Evolutionary conservation across 2,797 vertebrate genomes (phyloP).

Genomic region (Pipistrellus pipistrellus): DNA sequence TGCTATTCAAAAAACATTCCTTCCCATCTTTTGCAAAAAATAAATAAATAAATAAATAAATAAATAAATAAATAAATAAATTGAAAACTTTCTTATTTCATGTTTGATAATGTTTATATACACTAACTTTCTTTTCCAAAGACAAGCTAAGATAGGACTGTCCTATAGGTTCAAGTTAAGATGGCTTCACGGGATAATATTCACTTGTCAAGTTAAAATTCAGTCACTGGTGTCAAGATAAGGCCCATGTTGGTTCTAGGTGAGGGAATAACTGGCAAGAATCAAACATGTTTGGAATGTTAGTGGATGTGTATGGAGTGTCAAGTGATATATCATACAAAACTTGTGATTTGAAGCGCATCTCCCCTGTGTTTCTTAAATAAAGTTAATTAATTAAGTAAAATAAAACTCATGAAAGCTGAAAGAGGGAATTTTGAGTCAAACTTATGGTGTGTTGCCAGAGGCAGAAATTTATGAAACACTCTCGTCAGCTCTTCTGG

Average conservation of each 20-base stretch:
- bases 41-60: too few species aligned
- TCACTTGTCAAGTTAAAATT: conserved; percentile 43
- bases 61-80: background rate
- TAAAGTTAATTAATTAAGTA: background rate
- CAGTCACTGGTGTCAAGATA: background rate
- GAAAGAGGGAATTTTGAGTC: conserved; percentile 82
- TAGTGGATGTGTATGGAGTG: conserved; percentile 51
- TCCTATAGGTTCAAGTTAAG: background rate
- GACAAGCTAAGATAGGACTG: background rate
- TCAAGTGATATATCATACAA: conserved; percentile 69
- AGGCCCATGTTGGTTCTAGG: conserved; percentile 24
- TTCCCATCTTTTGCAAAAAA: background rate
- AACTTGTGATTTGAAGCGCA: conserved; percentile 63
- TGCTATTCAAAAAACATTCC: background rate
- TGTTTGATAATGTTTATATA: background rate
- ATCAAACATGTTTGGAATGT: conserved; percentile 57
- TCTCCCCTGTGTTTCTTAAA: conserved; percentile 72
- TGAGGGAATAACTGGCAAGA: conserved; percentile 1
- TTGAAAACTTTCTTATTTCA: background rate
- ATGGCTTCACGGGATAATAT: background rate
- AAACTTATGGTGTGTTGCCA: conserved; percentile 85
- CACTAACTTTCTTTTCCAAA: conserved; percentile 44
- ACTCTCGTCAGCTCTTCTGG: conserved; percentile 84
- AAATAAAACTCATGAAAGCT: conserved; percentile 76
- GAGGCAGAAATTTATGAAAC: conserved; percentile 87